Conservation (phyloP, 2,797 vertebrate species). For the Eutrigla gurnardus region DNA sequence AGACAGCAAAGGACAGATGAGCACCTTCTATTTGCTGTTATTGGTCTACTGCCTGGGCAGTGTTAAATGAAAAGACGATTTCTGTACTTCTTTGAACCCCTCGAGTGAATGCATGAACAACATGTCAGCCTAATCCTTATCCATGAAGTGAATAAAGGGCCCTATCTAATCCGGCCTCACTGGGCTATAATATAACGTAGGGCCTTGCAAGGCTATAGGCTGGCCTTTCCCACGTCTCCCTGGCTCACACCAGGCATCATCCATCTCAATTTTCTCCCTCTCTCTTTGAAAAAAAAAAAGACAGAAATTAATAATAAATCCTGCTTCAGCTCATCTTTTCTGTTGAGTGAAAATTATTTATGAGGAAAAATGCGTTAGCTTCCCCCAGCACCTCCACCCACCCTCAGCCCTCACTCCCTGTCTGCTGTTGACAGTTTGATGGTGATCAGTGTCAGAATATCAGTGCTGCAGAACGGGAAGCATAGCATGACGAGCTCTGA, state of each 20-base stretch:
- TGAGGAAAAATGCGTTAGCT: constrained; percentile 67
- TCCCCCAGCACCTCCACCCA: constrained; percentile 27
- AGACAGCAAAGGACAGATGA: constrained; percentile 36
- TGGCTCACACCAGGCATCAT: constrained; percentile 61
- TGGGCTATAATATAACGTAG: constrained; percentile 39
- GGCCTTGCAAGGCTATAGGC: constrained; percentile 11
- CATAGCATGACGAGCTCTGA: constrained; percentile 74
- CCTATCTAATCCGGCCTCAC: constrained; percentile 54
- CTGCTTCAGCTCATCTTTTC: constrained; percentile 66
- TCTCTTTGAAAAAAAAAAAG: constrained; percentile 36
- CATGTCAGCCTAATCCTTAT: constrained; percentile 50
- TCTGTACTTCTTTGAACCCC: constrained; percentile 23
- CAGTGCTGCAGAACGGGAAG: constrained; percentile 79
- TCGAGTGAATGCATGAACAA: constrained; percentile 49
- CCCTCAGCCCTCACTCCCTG: constrained; percentile 53
- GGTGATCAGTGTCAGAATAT: constrained; percentile 82
- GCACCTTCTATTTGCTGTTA: constrained; percentile 10
- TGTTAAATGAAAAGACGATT: constrained; percentile 33
- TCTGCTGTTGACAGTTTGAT: constrained; percentile 81
- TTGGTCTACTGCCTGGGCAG: constrained; percentile 20
- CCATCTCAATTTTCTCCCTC: constrained; percentile 72
- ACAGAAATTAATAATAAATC: constrained; percentile 78
- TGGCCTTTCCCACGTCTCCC: constrained; percentile 18
- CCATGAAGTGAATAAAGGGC: constrained; percentile 49
- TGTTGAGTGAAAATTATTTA: constrained; percentile 78